A percentile compares a stretch with the other conserved stretches of the same genome.
phyloP scores from a whole-genome alignment of 2,888 invertebrate genomes.

The Dicyrtomina minuta region DNA sequence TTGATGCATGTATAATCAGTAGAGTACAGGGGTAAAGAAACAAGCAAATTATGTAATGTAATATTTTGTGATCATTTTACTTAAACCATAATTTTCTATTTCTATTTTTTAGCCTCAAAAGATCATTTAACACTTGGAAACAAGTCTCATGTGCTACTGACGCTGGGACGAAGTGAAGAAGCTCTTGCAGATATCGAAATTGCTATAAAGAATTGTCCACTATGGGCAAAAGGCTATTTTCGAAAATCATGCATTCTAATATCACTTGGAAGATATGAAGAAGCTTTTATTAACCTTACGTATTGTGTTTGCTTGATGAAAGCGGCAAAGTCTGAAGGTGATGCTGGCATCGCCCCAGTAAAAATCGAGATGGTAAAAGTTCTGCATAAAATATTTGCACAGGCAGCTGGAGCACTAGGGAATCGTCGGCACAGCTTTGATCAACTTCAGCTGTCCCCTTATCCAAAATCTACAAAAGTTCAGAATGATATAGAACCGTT shows the following conservation, averaged over 20 bases:
- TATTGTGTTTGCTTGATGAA: constrained; percentile 61
- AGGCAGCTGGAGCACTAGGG: constrained; percentile 36
- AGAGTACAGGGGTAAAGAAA: no score
- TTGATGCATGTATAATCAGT: no score
- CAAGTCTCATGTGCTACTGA: constrained; percentile 66
- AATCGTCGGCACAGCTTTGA: constrained; percentile 39
- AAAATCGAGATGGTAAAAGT: constrained; percentile 52
- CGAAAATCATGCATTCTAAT: constrained; percentile 62
- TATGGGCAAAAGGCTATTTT: constrained; percentile 68
- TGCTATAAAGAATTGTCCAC: constrained; percentile 65
- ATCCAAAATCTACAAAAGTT: constrained; percentile 34
- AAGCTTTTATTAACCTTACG: constrained; percentile 63
- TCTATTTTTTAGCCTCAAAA: constrained; percentile 65
- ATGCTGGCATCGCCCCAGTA: constrained; percentile 59
- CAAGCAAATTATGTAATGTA: no score
- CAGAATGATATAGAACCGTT: no score
- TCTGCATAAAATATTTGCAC: constrained; percentile 42
- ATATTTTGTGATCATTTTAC: no score
- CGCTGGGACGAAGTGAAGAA: constrained; percentile 64
- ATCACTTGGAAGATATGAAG: constrained; percentile 62
- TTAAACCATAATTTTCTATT: no score
- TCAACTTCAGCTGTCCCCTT: constrained; percentile 10
- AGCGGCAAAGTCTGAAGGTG: constrained; percentile 26
- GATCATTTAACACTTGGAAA: constrained; percentile 67
- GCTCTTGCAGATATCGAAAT: constrained; percentile 68